Evolutionary conservation across 2,113 vertebrate genomes (phyloP).

Genomic region (Saguinus midas): DNA sequence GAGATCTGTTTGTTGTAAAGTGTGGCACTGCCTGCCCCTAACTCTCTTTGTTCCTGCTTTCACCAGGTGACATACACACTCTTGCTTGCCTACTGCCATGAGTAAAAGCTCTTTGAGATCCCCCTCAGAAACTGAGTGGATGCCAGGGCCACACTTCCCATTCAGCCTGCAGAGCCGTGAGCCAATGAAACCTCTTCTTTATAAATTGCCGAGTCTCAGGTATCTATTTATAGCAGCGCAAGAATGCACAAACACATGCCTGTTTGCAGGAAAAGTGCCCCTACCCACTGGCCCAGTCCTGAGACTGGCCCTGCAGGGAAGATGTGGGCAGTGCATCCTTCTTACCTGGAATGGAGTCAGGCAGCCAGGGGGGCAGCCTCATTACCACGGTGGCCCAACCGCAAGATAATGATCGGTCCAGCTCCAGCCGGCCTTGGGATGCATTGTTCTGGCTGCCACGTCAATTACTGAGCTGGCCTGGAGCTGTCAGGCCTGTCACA

Average conservation of each 20-base stretch:
- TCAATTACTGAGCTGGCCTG: slow-evolving; percentile 67
- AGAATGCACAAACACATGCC: neutral
- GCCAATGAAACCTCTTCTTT: too few species aligned
- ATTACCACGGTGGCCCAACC: neutral
- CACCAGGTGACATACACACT: too few species aligned
- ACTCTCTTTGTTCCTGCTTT: too few species aligned
- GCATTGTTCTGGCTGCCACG: neutral
- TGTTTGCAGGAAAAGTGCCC: neutral
- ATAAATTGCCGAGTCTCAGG: too few species aligned
- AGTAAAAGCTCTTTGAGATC: too few species aligned
- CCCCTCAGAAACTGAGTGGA: too few species aligned
- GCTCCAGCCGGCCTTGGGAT: neutral
- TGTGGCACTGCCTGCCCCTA: too few species aligned
- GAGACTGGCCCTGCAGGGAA: neutral
- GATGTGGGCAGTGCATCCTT: accelerated
- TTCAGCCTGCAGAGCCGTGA: too few species aligned
- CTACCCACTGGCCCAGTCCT: neutral
- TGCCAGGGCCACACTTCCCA: too few species aligned
- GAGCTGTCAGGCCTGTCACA: slow-evolving; percentile 47
- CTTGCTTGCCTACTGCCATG: too few species aligned
- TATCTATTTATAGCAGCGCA: too few species aligned
- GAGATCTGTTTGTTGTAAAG: too few species aligned
- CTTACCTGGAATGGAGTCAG: neutral
- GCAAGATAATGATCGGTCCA: slow-evolving; percentile 15
- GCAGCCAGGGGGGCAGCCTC: slow-evolving; percentile 13